Evolutionary conservation across 2,888 invertebrate species (phyloP).

Genomic region (Pristionchus fissidentatus): DNA sequence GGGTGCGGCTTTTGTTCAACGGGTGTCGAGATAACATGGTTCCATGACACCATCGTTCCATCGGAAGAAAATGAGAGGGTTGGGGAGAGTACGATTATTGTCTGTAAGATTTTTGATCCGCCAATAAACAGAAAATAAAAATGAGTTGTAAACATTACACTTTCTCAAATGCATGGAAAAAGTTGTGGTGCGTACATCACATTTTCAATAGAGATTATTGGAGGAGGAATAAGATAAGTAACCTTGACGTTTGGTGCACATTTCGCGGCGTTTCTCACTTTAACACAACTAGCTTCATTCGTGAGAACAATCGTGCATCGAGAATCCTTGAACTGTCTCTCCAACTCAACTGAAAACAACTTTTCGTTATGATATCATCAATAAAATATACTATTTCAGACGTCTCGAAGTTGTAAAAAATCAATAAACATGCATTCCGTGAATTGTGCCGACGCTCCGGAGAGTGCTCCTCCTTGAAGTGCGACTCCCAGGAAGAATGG

Average conservation of each 20-base stretch:
- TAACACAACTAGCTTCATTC: neutral
- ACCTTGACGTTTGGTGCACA: neutral
- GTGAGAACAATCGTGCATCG: neutral
- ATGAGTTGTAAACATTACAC: no score
- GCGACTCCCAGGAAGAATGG: slow-evolving; percentile 61
- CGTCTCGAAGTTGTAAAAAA: no score
- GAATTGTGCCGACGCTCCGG: slow-evolving; percentile 66
- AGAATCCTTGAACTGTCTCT: neutral
- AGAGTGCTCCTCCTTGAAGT: slow-evolving; percentile 56
- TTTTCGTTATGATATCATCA: slow-evolving; percentile 58
- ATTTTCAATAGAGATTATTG: no score
- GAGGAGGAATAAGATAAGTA: no score
- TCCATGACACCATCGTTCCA: neutral
- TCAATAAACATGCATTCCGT: slow-evolving; percentile 69
- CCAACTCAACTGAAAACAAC: neutral
- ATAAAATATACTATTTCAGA: slow-evolving; percentile 56
- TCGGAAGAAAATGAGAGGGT: neutral
- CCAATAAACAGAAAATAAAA: no score
- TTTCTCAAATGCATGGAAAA: no score
- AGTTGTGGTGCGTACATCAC: no score
- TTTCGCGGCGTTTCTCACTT: neutral
- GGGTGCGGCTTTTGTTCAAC: neutral
- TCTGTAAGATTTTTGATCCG: no score
- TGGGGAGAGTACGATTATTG: neutral
- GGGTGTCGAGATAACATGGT: neutral